Conservation (phyloP, 53 echinoderm and acorn worm genomes). For the Henricia sp. region DNA sequence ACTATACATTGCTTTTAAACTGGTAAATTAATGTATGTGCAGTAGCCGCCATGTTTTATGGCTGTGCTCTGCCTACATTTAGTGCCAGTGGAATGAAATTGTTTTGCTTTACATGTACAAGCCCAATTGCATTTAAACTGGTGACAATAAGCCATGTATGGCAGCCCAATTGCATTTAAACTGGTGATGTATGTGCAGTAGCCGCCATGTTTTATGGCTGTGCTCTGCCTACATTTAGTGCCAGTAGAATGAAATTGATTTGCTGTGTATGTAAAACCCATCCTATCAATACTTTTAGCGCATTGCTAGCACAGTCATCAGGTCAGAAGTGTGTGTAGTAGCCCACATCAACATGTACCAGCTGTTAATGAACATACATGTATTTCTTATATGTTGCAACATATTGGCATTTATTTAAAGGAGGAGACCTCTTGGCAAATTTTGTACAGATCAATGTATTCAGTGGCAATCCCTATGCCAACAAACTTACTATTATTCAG, state of each 20-base stretch:
- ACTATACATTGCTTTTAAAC: constrained; percentile 27
- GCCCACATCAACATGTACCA: not conserved
- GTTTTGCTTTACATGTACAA: constrained; percentile 24
- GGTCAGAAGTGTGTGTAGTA: constrained; percentile 26
- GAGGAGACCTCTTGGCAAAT: constrained; percentile 6
- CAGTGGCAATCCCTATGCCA: not conserved
- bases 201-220: constrained; percentile 40
- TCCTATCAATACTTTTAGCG: constrained; percentile 25
- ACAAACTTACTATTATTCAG: constrained; percentile 10
- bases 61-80: constrained; percentile 45
- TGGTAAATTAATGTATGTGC: constrained; percentile 29
- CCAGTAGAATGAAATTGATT: constrained; percentile 41
- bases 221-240: constrained; percentile 45
- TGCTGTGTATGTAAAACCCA: constrained; percentile 35
- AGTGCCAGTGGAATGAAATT: constrained; percentile 42
- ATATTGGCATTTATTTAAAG: not conserved
- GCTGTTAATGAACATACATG: not conserved
- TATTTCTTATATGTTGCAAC: not conserved
- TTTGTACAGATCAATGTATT: constrained; percentile 17
- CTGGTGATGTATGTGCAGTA: constrained; percentile 34
- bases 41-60: constrained; percentile 43
- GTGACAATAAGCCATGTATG: constrained; percentile 38
- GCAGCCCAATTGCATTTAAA: constrained; percentile 36
- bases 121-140: constrained; percentile 11
- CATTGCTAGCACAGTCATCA: constrained; percentile 20